Evolutionary conservation across 2,113 vertebrate species (phyloP).

Genomic region (Anhinga anhinga): DNA sequence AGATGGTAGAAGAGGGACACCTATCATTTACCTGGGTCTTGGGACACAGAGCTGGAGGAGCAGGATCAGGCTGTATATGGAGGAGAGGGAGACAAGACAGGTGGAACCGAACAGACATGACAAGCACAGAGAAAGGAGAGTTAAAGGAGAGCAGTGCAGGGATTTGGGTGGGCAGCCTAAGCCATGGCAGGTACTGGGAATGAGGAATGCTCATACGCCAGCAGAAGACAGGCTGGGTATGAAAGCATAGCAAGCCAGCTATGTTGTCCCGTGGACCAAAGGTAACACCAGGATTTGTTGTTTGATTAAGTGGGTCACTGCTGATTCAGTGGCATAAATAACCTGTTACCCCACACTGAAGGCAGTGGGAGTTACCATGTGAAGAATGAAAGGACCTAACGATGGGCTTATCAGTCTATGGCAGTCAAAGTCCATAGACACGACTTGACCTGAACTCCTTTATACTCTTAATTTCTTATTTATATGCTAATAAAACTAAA

Average conservation of each 20-base stretch:
- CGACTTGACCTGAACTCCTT: not conserved
- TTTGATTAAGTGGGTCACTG: not conserved
- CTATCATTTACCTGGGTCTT: not conserved
- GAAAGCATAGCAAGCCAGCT: not conserved
- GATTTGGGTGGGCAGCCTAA: not conserved
- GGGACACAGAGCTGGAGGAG: not conserved
- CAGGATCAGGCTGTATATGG: not conserved
- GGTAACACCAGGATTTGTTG: not conserved
- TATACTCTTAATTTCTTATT: constrained; percentile 1
- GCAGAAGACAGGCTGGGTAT: not conserved
- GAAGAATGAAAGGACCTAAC: not conserved
- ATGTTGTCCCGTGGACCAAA: not conserved
- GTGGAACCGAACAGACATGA: not conserved
- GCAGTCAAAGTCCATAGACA: not conserved
- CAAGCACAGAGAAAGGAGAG: not conserved
- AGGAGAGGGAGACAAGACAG: not conserved
- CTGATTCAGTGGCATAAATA: not conserved
- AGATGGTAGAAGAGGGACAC: not conserved
- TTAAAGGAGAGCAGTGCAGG: not conserved
- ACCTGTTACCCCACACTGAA: not conserved
- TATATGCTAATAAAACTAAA: constrained; percentile 21
- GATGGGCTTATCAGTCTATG: not conserved
- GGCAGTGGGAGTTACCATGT: not conserved
- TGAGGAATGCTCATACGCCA: rapidly evolving
- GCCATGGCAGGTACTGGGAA: not conserved